phyloP scores from a whole-genome alignment of 2,888 invertebrate genomes.

The Amblyjoppa fuscipennis region DNA sequence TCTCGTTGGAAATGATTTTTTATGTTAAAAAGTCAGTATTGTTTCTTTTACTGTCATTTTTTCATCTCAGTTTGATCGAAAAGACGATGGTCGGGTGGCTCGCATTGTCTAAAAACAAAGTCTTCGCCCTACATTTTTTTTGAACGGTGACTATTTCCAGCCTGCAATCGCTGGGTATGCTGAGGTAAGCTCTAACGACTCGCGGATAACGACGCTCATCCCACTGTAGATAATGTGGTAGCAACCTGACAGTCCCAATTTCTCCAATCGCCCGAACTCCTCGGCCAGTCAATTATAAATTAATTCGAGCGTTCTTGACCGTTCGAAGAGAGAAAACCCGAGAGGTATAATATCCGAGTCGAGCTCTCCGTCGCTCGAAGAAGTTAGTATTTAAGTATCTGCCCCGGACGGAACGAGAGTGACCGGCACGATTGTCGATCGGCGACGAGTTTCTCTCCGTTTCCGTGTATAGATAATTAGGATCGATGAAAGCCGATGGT shows the following conservation, averaged over 20 bases:
- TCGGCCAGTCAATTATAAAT: constrained; percentile 27
- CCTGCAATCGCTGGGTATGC: not conserved
- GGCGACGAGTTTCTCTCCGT: not conserved
- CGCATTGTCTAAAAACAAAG: no score
- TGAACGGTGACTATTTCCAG: not conserved
- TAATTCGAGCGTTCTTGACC: constrained; percentile 23
- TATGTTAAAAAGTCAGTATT: no score
- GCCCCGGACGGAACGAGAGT: constrained; percentile 1
- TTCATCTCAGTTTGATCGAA: no score
- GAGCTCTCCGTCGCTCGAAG: constrained; percentile 11
- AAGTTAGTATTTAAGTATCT: not conserved
- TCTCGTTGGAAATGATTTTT: no score
- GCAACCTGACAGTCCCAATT: not conserved
- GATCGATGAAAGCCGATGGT: constrained; percentile 36
- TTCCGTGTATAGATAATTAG: constrained; percentile 13
- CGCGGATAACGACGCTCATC: not conserved
- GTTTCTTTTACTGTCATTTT: no score
- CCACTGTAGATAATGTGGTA: not conserved
- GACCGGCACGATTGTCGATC: not conserved
- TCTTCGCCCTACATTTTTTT: not conserved
- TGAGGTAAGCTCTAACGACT: not conserved
- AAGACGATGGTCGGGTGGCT: no score
- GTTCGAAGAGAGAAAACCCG: not conserved
- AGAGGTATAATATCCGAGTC: not conserved
- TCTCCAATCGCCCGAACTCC: not conserved